Base-by-base conservation (phyloP, 2,113 vertebrate species). In the Bothrops jararaca region DNA sequence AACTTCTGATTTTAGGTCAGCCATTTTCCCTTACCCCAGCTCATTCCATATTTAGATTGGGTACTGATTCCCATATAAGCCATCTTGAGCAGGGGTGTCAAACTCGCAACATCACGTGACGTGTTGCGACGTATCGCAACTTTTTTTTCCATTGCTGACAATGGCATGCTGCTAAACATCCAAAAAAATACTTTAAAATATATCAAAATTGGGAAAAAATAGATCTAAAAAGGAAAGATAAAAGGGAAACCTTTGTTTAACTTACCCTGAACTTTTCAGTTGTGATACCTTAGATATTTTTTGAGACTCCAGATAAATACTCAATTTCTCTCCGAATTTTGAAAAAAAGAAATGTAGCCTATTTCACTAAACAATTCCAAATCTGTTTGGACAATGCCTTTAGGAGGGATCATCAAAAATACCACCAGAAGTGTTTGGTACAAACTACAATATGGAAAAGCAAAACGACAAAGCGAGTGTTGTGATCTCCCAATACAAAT, bases 151-250 rank as follows among this genome's bases (percentile, higher is more conserved):
- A 50, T 50, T 50, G 48, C 48, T 1, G 7, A 50, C 48, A 74
- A 74, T 39, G 69, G 6, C 13, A 74, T 15, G n/a, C 15, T 39
- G 18, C 5, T 74, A 39, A 39, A 74, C n/a, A 56, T 39, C 13
- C 2, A 1, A 3, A 74, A 74, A 39, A 39, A 39, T 74, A 39
- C n/a, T 39, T 39, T 74, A 74, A 20, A 74, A 39, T 74, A 74
- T 5, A 34, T 74, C 26, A 64, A 64, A 64, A 29, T 29, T 1
- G 0, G 26, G 0, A 13, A 29, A 57, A 64, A 64, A n/a, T 2
- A n/a, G 94, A 94, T 95, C 93, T 94, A 96, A 94, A 93, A 96
- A 95, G 95, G 95, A 13, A 7, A 87, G 48, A 9, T 50, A 50
- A 64, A 29, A 64, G 26, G 60, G 26, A 29, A 64, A 64, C 3